phyloP scores from a whole-genome alignment of 2,888 invertebrate species.

The Malacosoma neustria region DNA sequence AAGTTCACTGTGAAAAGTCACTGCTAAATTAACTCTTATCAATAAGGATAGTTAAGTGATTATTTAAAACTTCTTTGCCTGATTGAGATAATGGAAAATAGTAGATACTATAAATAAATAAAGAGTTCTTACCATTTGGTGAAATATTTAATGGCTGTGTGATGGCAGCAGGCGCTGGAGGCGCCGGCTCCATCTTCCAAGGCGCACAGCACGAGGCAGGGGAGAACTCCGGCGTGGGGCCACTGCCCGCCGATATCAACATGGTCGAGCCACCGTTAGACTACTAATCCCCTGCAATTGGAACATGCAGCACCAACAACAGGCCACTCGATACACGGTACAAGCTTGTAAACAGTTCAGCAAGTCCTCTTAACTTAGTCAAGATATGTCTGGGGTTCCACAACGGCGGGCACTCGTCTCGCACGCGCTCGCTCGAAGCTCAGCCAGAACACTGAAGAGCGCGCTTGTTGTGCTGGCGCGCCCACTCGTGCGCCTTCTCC shows the following conservation, averaged over 20 bases:
- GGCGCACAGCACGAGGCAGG: conserved; percentile 74
- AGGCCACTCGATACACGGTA: conserved; percentile 45
- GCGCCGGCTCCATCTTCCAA: conserved; percentile 80
- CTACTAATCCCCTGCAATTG: conserved; percentile 34
- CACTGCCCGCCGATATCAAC: conserved; percentile 80
- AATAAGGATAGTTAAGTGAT: too few species aligned
- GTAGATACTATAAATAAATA: not conserved
- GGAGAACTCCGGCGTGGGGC: conserved; percentile 74
- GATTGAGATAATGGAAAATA: too few species aligned
- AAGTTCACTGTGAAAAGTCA: too few species aligned
- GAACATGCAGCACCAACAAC: conserved; percentile 46
- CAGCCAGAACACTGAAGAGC: conserved; percentile 74
- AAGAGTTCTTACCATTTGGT: conserved; percentile 57
- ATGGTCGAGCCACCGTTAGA: conserved; percentile 63
- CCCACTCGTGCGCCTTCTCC: conserved; percentile 73
- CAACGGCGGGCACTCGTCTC: conserved; percentile 41
- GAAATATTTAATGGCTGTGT: conserved; percentile 74
- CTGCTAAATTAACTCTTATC: too few species aligned
- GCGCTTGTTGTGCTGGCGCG: conserved; percentile 69
- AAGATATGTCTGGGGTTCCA: conserved; percentile 29
- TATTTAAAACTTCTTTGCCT: too few species aligned
- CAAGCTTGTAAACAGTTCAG: conserved; percentile 22
- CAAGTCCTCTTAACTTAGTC: conserved; percentile 14
- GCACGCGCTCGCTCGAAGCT: conserved; percentile 72
- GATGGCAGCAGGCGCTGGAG: conserved; percentile 66